phyloP scores from a whole-genome alignment of 92 coral and sea anemone genomes.

The Umimayanthus kanabou region DNA sequence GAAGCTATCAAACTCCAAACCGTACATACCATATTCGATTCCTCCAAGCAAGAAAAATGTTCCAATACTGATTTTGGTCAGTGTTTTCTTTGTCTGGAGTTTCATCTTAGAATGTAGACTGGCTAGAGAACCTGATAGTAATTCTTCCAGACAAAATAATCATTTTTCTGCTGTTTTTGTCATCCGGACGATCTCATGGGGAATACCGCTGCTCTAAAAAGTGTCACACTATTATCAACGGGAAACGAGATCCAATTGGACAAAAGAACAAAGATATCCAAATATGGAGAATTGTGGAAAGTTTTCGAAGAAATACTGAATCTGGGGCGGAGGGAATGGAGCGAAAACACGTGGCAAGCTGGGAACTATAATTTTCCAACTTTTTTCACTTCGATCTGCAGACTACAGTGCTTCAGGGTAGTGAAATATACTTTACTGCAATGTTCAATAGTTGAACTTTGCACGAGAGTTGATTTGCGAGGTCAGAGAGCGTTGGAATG shows the following conservation, averaged over 20 bases:
- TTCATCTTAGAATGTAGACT: conserved; percentile 34
- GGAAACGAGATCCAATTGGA: conserved; percentile 50
- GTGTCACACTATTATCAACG: background rate
- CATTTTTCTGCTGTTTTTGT: too few species aligned
- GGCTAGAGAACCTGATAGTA: background rate
- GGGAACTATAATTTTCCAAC: conserved; percentile 31
- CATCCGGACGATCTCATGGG: background rate
- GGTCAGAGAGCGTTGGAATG: background rate
- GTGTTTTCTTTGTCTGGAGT: conserved; percentile 61
- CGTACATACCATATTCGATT: conserved; percentile 86
- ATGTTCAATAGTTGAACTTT: conserved; percentile 4
- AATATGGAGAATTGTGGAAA: conserved; percentile 40
- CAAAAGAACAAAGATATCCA: conserved; percentile 53
- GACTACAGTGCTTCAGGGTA: background rate
- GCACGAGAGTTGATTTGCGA: background rate
- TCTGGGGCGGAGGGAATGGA: conserved; percentile 95
- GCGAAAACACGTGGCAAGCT: conserved; percentile 87
- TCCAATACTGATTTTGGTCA: conserved; percentile 76
- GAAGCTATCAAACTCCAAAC: too few species aligned
- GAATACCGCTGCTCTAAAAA: conserved; percentile 38
- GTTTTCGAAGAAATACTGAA: conserved; percentile 29
- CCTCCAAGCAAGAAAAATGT: conserved; percentile 91
- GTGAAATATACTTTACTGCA: background rate
- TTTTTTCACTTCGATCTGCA: conserved; percentile 10
- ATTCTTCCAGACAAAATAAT: too few species aligned